Evolutionary conservation across 1,140 invertebrate genomes (phyloP), one percentile per base, ranked within the genome.

Genomic region (Diabrotica virgifera): DNA sequence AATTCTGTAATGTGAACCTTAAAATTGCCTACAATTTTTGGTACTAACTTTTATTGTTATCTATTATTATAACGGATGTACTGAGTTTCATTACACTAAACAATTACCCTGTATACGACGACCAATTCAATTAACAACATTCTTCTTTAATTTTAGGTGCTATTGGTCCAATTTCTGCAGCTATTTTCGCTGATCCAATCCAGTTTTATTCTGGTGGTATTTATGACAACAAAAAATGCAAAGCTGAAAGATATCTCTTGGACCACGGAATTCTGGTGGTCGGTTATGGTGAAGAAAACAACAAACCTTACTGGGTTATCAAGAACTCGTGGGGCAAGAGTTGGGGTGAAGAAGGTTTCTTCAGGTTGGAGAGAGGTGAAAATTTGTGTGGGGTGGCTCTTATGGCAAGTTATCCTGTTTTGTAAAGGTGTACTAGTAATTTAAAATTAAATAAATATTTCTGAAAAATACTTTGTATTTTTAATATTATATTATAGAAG

Each of bases 241-340:
- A 24, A 24, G 4, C 1, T 4, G 24, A 24, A 73, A 72, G 82
- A 4, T 3, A 57, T 0, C 52, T 63, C 5, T 75, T 94, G 7
- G 89, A 94, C 74, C 92, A 94, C 74, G 92, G 89, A 63, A 91
- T 94, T 6, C 78, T 94, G 5, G 84, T 85, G 61, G 90, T 95
- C 53, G 93, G 94, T 51, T 96, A 94, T 78, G 93, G 92, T 5
- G 84, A 83, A 13, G 46, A 61, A 36, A 0, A 51, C 35, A 36
- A 35, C 14, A 35, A 11, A 11, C 83, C 89, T 35, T 93, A 89
- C 76, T 93, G 90, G 90, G 81, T 92, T 40, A 82, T 93, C 12
- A 92, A 92, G 80, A 93, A 93, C 80, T 85, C 83, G 5, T 89
- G 86, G 86, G 85, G 85, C 3, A 77, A 76, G 10, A 69, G 59